These are phyloP conservation scores for Pogonophryne albipinna DNA, from an alignment of 2,797 vertebrate genomes.

Conservation along the genomic window DNA sequence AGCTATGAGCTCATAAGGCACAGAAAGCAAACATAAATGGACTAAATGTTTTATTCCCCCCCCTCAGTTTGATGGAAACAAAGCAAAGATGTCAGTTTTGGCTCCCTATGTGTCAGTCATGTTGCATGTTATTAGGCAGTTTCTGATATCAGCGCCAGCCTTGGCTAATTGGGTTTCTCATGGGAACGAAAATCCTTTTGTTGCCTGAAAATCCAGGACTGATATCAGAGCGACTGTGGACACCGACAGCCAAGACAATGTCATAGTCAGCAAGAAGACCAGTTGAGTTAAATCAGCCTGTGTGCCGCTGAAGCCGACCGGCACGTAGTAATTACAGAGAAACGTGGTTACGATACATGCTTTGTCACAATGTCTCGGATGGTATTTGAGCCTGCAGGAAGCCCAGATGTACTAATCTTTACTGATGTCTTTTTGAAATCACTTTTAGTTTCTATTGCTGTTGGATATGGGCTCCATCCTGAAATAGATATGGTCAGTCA, in stretches of 20 bases:
- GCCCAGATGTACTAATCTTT: conserved; percentile 1
- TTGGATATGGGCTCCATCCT: background rate
- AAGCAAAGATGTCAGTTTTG: conserved; percentile 17
- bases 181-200: conserved; percentile 45
- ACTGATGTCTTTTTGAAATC: conserved; percentile 7
- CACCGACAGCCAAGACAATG: conserved; percentile 61
- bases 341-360: conserved; percentile 42
- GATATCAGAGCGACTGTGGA: conserved; percentile 46
- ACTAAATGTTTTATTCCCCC: background rate
- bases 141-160: conserved; percentile 64
- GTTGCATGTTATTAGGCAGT: conserved; percentile 61
- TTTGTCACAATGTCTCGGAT: conserved; percentile 23
- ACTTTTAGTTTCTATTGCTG: background rate
- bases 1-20: background rate
- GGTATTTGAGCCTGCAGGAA: background rate
- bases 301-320: conserved; percentile 24
- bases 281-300: conserved; percentile 49
- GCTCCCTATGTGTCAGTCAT: conserved; percentile 48
- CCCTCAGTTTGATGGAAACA: background rate
- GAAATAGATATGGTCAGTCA: conserved; percentile 6
- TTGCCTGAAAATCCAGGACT: conserved; percentile 46
- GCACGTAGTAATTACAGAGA: conserved; percentile 25
- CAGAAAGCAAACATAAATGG: background rate
- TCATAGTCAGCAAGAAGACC: conserved; percentile 58
- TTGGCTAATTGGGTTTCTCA: conserved; percentile 75